Evolutionary conservation across 53 echinoderm and acorn worm genomes (phyloP).

Genomic region (Henricia sp.): DNA sequence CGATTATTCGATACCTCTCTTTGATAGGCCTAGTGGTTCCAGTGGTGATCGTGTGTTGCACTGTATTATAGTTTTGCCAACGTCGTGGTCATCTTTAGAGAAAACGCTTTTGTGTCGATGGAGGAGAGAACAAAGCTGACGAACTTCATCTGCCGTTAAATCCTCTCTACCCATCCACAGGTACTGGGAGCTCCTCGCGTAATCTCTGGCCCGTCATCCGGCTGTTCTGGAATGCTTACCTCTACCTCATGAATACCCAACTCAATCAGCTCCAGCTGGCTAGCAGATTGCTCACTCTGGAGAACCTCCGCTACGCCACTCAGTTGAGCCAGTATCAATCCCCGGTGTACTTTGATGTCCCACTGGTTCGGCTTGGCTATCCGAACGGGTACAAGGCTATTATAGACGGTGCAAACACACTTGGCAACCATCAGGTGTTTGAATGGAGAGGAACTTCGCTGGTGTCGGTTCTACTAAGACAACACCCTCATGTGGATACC

Average conservation of each 20-base stretch:
- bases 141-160: not conserved
- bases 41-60: conserved; percentile 42
- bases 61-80: conserved; percentile 31
- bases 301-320: not conserved
- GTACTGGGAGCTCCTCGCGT: not conserved
- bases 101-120: conserved; percentile 19
- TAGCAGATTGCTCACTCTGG: no score
- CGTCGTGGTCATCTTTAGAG: conserved; percentile 14
- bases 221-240: not conserved
- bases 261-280: not conserved
- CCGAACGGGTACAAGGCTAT: conserved; percentile 6
- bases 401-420: not conserved
- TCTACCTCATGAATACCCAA: conserved; percentile 2
- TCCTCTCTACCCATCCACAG: not conserved
- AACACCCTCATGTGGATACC: no score
- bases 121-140: not conserved
- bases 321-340: not conserved
- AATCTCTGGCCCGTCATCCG: not conserved
- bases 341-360: conserved; percentile 21
- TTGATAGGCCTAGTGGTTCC: conserved; percentile 26
- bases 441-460: not conserved
- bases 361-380: conserved; percentile 22
- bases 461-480: conserved; percentile 24
- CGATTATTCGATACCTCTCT: conserved; percentile 8
- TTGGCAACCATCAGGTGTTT: not conserved